Evolutionary conservation across 2,888 invertebrate species (phyloP).

Genomic region (Melanotus villosus): DNA sequence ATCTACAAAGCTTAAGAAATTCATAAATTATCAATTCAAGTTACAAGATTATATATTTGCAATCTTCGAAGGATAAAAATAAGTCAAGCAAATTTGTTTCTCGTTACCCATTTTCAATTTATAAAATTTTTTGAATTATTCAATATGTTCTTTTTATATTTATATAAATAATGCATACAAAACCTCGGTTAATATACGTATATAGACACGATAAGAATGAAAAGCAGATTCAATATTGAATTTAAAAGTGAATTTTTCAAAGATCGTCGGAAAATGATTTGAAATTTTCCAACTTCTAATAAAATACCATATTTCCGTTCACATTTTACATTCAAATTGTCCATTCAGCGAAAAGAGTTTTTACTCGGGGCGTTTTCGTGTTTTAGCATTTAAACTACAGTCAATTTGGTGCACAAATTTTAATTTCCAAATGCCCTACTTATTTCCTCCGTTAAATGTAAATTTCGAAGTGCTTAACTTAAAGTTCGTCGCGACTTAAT

Average conservation of each 20-base stretch:
- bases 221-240: not conserved
- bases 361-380: not conserved
- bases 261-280: too few species aligned
- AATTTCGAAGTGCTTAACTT: slow-evolving; percentile 9
- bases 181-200: not conserved
- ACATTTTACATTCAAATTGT: not conserved
- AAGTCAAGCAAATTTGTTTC: too few species aligned
- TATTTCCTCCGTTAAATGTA: slow-evolving; percentile 16
- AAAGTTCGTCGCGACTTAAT: slow-evolving; percentile 10
- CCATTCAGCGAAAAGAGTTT: not conserved
- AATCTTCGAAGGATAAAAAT: too few species aligned
- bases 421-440: slow-evolving; percentile 7
- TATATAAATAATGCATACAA: not conserved
- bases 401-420: not conserved
- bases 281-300: not conserved
- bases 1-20: too few species aligned
- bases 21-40: too few species aligned
- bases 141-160: not conserved
- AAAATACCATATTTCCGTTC: not conserved
- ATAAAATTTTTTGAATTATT: not conserved
- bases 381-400: slow-evolving; percentile 2
- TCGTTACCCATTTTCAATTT: too few species aligned
- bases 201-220: not conserved
- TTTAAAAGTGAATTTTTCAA: not conserved
- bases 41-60: too few species aligned